Evolutionary conservation across 2,113 vertebrate genomes (phyloP).

Genomic region (Alectura lathami): DNA sequence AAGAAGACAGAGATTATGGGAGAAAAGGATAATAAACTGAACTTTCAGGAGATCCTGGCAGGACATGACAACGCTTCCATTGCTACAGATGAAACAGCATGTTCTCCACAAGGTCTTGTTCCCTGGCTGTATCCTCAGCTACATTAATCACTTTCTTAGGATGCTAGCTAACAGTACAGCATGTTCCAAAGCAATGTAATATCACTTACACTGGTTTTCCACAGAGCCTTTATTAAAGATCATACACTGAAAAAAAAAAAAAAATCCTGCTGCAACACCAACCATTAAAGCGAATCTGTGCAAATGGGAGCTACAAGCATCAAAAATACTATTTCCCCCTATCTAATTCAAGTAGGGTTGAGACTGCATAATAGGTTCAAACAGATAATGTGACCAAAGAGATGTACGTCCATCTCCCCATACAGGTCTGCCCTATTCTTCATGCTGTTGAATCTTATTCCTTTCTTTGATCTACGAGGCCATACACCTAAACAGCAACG

Average conservation of each 20-base stretch:
- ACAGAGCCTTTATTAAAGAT: neutral
- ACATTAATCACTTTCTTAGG: neutral
- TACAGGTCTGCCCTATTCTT: neutral
- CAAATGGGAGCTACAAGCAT: neutral
- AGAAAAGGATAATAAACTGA: neutral
- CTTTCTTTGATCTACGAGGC: neutral
- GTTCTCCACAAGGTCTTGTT: neutral
- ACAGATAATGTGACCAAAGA: neutral
- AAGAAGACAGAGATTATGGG: neutral
- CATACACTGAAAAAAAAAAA: neutral
- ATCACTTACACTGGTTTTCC: neutral
- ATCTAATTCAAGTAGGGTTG: neutral
- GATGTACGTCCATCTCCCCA: neutral
- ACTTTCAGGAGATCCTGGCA: neutral
- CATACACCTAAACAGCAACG: neutral
- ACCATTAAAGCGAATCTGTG: neutral
- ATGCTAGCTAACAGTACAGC: neutral
- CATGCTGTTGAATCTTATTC: neutral
- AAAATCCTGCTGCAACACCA: neutral
- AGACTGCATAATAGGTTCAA: neutral
- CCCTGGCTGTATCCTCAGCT: neutral
- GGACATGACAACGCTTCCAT: neutral
- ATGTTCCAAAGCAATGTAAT: neutral
- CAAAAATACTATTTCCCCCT: neutral
- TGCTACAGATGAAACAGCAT: rapidly evolving